Percentiles rank a stretch among this genome's conserved stretches.
Evolutionary conservation across 2,888 invertebrate genomes (phyloP).

Genomic region (Lottia scabra): DNA sequence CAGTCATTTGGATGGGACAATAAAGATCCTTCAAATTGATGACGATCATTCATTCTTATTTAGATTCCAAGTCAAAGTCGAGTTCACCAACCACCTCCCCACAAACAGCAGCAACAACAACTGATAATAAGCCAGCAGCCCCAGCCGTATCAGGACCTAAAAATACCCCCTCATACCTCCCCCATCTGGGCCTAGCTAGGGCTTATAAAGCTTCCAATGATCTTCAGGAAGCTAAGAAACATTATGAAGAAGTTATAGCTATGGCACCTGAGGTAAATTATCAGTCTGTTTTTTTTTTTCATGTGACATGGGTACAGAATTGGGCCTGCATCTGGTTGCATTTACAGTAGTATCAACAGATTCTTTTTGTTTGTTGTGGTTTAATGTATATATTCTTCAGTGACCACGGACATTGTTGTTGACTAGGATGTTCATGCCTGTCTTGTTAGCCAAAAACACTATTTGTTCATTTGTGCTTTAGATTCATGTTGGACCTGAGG

Average conservation of each 20-base stretch:
- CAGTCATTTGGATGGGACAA: too few relatives aligned
- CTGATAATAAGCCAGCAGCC: slow-evolving; percentile 17
- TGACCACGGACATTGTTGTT: too few relatives aligned
- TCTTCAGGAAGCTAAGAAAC: slow-evolving; percentile 57
- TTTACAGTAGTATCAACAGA: too few relatives aligned
- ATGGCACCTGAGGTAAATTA: slow-evolving; percentile 64
- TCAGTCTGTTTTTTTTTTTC: too few relatives aligned
- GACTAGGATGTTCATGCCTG: too few relatives aligned
- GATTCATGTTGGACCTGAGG: too few relatives aligned
- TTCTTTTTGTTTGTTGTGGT: too few relatives aligned
- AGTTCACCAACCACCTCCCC: neutral
- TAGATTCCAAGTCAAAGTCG: neutral
- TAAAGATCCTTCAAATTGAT: neutral
- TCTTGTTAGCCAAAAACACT: too few relatives aligned
- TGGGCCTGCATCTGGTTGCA: too few relatives aligned
- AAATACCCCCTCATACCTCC: slow-evolving; percentile 59
- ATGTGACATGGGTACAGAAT: too few relatives aligned
- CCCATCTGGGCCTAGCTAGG: slow-evolving; percentile 63
- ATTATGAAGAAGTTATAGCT: slow-evolving; percentile 61
- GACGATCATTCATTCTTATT: neutral
- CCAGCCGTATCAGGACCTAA: slow-evolving; percentile 40
- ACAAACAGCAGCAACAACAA: slow-evolving; percentile 10
- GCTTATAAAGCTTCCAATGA: slow-evolving; percentile 52
- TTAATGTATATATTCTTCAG: too few relatives aligned
- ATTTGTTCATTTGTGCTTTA: too few relatives aligned